Evolutionary conservation across 2,888 invertebrate species (phyloP), one percentile per base, ranked within the genome.

Genomic region (Lithophane socia): DNA sequence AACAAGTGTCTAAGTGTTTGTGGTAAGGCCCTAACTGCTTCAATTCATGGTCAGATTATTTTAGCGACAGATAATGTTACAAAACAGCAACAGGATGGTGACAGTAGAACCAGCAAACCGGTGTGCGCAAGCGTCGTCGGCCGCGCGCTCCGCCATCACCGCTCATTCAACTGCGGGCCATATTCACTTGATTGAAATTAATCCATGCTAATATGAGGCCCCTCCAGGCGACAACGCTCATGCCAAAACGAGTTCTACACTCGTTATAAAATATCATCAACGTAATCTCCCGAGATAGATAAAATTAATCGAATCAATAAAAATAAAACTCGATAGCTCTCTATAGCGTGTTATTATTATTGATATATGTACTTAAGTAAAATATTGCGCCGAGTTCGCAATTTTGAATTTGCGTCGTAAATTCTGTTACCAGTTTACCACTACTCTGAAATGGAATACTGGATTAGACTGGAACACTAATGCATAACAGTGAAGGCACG

Each of bases 121-220:
- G 77, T 84, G 83, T 61, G 49, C 69, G 61, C 80, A 75, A 70
- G 75, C 72, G 82, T 69, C 82, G 83, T 72, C 83, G 79, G 82
- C 73, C 80, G 80, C 83, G 86, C 81, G 74, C 83, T 21, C 72
- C 68, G 75, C 79, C 85, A 76, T 83, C 86, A 77, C 82, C 85
- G 83, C 88, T 90, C 87, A 91, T 89, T 90, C 89, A 88, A 87
- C 88, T 84, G 87, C 90, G 91, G 84, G 88, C 90, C 89, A 91
- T 92, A 92, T 89, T 91, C 90, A 88, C 91, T 93, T 92, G 91
- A 93, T 94, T 93, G 90, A 91, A 93, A 94, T 93, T 92, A 93
- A 93, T 93, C 92, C 93, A 94, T 93, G 92, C 92, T 93, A 94
- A 94, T 94, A 93, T 92, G 94, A 90, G 94, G 94, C 94, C 93